Evolutionary conservation across 2,797 vertebrate species (phyloP), one percentile per base, ranked within the genome.

Genomic region (Platyrinchus mystaceus): DNA sequence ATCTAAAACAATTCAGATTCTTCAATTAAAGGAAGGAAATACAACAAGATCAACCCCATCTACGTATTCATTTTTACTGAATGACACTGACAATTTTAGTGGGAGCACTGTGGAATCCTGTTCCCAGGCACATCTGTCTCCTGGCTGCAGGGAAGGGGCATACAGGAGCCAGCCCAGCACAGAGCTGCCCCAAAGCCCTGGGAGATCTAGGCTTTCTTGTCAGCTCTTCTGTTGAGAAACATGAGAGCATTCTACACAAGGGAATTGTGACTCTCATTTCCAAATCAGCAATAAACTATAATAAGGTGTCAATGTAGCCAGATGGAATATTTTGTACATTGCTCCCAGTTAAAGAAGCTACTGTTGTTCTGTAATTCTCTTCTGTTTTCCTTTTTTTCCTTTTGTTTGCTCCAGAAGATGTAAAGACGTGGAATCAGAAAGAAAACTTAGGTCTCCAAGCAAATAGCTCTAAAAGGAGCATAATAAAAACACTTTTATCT

Each of bases 331-430:
- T 84, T 69, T 70, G 36, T 78, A 73, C 5, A 19, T 76, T 67
- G 90, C 63, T 96, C 76, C 63, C 89, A 89, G 84, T 94, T 92
- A 90, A 88, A 87, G 85, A 67, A 95, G 79, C 64, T 43, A 52
- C 56, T 87, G 81, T 74, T 88, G 44, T 68, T 90, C 44, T 64
- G 17, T 39, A 74, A 89, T 70, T 81, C 59, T 87, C 36, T 63
- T 58, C 39, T 43, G 19, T 27, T 74, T 64, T 59, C 37, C 67
- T 53, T 30, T 47, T 62, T 39, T 6, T 2, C 14, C 11, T 78
- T 84, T 69, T 69, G 27, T 73, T 93, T 87, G 62, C 56, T 89
- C 50, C 53, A 92, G 62, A 78, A 90, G 36, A 86, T 49, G 39
- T 47, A 82, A 66, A 84, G 46, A 80, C 56, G 87, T 15, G 4